Conservation (phyloP, 2,888 invertebrate species). For the Cepaea hortensis region DNA sequence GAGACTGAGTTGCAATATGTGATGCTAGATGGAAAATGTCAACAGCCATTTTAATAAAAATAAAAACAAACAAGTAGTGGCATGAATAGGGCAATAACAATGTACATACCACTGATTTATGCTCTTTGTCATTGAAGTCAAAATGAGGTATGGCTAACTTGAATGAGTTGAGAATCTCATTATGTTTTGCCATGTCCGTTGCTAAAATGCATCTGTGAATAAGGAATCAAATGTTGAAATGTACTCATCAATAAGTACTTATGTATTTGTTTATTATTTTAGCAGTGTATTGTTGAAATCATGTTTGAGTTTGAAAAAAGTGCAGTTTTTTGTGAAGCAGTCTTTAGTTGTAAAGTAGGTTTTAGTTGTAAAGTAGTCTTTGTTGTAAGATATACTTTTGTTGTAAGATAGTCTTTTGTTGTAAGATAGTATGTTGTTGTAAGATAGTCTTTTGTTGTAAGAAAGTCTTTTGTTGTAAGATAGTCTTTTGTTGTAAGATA, state of each 20-base stretch:
- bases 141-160: slow-evolving; percentile 68
- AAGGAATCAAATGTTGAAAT: not conserved
- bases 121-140: slow-evolving; percentile 72
- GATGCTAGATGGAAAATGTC: not conserved
- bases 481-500: too few species aligned
- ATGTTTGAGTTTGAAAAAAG: too few species aligned
- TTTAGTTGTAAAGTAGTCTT: too few species aligned
- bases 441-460: too few species aligned
- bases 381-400: too few species aligned
- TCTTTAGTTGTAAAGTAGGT: too few species aligned
- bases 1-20: too few species aligned
- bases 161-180: slow-evolving; percentile 74
- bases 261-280: not conserved
- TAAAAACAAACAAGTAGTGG: not conserved
- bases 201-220: slow-evolving; percentile 74
- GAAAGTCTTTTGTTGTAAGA: too few species aligned
- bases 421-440: too few species aligned
- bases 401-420: too few species aligned
- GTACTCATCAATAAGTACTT: not conserved
- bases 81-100: not conserved
- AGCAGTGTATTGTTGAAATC: too few species aligned
- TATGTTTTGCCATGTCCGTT: slow-evolving; percentile 76
- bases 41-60: not conserved
- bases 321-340: too few species aligned
- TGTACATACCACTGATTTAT: slow-evolving; percentile 68